phyloP scores from a whole-genome alignment of 2,113 vertebrate species.

The Larimichthys crocea region DNA sequence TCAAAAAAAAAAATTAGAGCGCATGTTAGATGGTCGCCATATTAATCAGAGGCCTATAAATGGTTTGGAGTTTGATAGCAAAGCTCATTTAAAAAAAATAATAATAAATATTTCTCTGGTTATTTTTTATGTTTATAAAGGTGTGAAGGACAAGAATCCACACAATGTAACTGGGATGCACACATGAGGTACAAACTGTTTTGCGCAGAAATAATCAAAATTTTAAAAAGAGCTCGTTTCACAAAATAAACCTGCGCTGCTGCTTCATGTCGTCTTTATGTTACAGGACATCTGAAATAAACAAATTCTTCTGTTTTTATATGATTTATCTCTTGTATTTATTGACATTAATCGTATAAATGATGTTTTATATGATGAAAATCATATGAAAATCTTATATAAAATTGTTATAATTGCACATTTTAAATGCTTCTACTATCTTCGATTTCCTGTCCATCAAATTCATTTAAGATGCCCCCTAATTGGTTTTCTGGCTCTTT shows the following conservation, averaged over 20 bases:
- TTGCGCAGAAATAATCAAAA: background rate
- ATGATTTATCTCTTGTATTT: background rate
- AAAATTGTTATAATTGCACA: background rate
- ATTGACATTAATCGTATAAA: background rate
- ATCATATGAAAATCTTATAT: background rate
- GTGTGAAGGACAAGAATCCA: background rate
- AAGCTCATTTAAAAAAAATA: too few relatives aligned
- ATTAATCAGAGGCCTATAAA: background rate
- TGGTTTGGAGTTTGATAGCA: background rate
- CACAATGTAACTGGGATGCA: background rate
- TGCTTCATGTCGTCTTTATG: background rate
- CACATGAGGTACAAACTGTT: background rate
- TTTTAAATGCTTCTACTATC: background rate
- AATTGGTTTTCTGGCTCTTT: slow-evolving; percentile 29
- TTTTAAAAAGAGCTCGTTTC: background rate
- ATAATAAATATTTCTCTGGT: background rate
- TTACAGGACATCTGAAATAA: background rate
- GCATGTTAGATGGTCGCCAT: background rate
- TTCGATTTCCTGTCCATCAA: background rate
- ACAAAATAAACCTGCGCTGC: background rate
- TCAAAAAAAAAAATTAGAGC: background rate
- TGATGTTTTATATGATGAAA: background rate
- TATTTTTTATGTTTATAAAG: background rate
- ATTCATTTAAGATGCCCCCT: background rate
- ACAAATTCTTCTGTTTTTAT: background rate